A percentile compares a stretch with the other conserved stretches of the same genome.
Evolutionary conservation across 2,113 vertebrate genomes (phyloP).

Genomic region (Channa argus): DNA sequence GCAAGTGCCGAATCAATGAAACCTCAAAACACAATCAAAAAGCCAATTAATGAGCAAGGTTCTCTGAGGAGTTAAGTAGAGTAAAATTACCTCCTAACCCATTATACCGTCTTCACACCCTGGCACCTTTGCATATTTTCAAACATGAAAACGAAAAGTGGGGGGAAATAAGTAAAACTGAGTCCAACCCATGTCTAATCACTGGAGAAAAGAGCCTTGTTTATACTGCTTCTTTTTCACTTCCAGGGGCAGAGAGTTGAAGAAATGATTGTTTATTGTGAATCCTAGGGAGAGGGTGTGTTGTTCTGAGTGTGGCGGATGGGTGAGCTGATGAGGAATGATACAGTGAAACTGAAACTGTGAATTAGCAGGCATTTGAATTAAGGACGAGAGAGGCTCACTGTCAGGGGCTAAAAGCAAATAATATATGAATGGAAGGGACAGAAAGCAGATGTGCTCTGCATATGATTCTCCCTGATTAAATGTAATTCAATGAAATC

Average conservation of each 20-base stretch:
- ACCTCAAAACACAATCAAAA: conserved; percentile 77
- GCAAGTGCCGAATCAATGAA: conserved; percentile 57
- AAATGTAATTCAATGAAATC: too few relatives aligned
- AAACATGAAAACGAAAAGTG: conserved; percentile 45
- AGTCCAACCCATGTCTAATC: conserved; percentile 56
- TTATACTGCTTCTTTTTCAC: conserved; percentile 20
- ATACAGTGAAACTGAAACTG: neutral
- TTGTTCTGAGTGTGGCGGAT: conserved; percentile 10
- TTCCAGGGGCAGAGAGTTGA: conserved; percentile 17
- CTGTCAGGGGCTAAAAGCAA: conserved; percentile 15
- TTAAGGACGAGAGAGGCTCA: conserved; percentile 8
- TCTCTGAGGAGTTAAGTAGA: conserved; percentile 56
- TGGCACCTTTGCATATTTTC: conserved; percentile 27
- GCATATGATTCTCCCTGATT: neutral
- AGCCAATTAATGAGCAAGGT: conserved; percentile 57
- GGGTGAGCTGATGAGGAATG: conserved; percentile 18
- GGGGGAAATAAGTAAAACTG: conserved; percentile 1
- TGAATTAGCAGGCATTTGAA: conserved; percentile 5
- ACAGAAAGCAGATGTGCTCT: conserved; percentile 52
- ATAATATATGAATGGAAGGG: conserved; percentile 45
- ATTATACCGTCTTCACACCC: conserved; percentile 30
- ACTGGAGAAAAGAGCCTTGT: conserved; percentile 47
- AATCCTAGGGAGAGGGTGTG: conserved; percentile 10
- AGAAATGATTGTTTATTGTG: conserved; percentile 40
- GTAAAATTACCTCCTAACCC: conserved; percentile 54